phyloP scores from a whole-genome alignment of 2,113 vertebrate species.

The Malaclemys terrapin region DNA sequence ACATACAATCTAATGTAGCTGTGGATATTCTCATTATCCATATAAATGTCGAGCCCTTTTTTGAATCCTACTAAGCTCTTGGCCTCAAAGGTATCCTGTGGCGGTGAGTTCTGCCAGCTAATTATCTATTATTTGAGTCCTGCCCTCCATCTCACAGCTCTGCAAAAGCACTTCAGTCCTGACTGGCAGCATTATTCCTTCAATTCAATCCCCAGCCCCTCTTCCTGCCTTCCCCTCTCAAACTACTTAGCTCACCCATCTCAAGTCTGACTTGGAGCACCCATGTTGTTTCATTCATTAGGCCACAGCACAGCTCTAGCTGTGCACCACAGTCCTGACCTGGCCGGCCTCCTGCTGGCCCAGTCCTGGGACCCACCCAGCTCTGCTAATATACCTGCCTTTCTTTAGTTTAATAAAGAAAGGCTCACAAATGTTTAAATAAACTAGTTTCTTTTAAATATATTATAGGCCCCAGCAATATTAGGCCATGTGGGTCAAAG shows the following conservation, averaged over 20 bases:
- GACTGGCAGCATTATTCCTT: neutral
- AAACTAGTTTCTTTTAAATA: constrained; percentile 38
- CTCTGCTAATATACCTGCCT: neutral
- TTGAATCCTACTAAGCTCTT: neutral
- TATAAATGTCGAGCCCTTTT: neutral
- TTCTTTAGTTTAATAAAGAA: neutral
- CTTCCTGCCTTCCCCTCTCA: neutral
- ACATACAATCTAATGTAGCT: rapidly evolving
- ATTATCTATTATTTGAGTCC: neutral
- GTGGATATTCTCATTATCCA: neutral
- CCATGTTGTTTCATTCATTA: neutral
- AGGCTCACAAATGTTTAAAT: neutral
- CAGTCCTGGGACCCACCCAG: neutral
- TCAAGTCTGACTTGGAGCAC: neutral
- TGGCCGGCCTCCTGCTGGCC: neutral
- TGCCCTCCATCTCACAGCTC: neutral
- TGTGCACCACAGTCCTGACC: neutral
- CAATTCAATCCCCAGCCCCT: neutral
- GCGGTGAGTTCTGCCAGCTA: neutral
- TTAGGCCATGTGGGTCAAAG: neutral
- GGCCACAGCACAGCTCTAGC: neutral
- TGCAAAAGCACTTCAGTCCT: neutral
- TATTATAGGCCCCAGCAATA: neutral
- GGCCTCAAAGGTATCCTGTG: neutral
- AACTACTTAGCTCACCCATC: neutral